Evolutionary conservation across 2,888 invertebrate species (phyloP).

Genomic region (Ophioninae sp.): DNA sequence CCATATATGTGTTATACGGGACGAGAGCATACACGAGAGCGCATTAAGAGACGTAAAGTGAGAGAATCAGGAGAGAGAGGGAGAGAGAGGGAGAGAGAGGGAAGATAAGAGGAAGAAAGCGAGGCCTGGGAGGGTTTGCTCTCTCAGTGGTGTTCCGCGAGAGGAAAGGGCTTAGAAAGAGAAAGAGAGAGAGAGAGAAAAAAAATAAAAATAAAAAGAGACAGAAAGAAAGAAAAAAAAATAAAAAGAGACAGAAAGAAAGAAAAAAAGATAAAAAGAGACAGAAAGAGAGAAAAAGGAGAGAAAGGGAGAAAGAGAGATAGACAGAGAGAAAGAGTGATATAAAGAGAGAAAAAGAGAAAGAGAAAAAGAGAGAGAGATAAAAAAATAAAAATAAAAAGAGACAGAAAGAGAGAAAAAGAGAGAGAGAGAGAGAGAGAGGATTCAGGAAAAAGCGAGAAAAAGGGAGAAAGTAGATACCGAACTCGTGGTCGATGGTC

Average conservation of each 20-base stretch:
- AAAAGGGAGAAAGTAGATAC: conserved; percentile 40
- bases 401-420: neutral
- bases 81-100: conserved; percentile 25
- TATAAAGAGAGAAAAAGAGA: neutral
- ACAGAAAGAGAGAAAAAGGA: neutral
- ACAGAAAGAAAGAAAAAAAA: too few relatives aligned
- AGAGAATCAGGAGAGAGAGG: conserved; percentile 20
- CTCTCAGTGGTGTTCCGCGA: neutral
- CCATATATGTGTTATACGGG: conserved; percentile 1
- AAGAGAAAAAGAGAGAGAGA: neutral
- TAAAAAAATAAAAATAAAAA: too few relatives aligned
- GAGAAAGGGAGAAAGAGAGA: neutral
- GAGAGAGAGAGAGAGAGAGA: neutral
- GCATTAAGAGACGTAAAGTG: conserved; percentile 50
- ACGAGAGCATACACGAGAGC: conserved; percentile 40
- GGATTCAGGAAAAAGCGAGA: neutral
- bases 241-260: neutral
- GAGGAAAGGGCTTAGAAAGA: neutral
- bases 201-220: too few relatives aligned
- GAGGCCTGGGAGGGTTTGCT: conserved; percentile 28
- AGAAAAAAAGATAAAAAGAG: neutral
- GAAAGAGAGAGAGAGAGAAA: neutral
- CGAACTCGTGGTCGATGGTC: conserved; percentile 59
- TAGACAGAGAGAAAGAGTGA: neutral
- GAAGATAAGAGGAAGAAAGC: conserved; percentile 9